Conservation (phyloP, 1,140 invertebrate genomes). For the Arion vulgaris region DNA sequence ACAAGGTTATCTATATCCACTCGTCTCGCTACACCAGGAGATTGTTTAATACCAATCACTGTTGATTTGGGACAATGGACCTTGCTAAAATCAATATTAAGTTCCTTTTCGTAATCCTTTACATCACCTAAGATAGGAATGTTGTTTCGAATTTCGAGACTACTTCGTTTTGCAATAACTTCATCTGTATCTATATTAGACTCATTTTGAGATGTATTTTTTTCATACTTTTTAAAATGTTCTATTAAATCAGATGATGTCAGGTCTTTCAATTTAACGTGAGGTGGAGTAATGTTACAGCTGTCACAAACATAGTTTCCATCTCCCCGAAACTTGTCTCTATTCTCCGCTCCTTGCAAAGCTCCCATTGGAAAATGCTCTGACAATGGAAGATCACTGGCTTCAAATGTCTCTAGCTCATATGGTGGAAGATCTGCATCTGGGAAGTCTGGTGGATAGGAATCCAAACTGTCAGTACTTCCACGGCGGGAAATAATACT, state of each 20-base stretch:
- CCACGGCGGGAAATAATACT: slow-evolving; percentile 59
- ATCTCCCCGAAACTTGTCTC: slow-evolving; percentile 34
- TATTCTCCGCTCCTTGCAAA: slow-evolving; percentile 42
- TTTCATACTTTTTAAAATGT: slow-evolving; percentile 15
- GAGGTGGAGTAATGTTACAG: background rate
- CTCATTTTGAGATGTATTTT: slow-evolving; percentile 23
- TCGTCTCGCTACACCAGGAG: slow-evolving; percentile 69
- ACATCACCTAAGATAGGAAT: slow-evolving; percentile 66
- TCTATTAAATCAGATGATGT: background rate
- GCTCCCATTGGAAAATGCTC: slow-evolving; percentile 51
- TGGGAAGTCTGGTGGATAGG: slow-evolving; percentile 58
- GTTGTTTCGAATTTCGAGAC: slow-evolving; percentile 71
- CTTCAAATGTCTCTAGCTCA: slow-evolving; percentile 51
- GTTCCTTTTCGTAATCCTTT: slow-evolving; percentile 65
- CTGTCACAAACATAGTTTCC: slow-evolving; percentile 21
- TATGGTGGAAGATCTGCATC: slow-evolving; percentile 59
- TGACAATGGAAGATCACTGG: slow-evolving; percentile 51
- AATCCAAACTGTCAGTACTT: slow-evolving; percentile 67
- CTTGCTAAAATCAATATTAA: slow-evolving; percentile 49
- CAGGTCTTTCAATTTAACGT: slow-evolving; percentile 24
- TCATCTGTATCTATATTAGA: slow-evolving; percentile 33
- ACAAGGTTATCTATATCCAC: slow-evolving; percentile 50
- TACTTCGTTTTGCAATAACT: slow-evolving; percentile 63
- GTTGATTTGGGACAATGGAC: slow-evolving; percentile 64
- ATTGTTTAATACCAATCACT: slow-evolving; percentile 65